Percentiles rank a stretch among this genome's conserved stretches.
These are phyloP conservation scores for Pristionchus exspectatus DNA, from an alignment of 2,888 invertebrate species.

Conservation along the genomic window DNA sequence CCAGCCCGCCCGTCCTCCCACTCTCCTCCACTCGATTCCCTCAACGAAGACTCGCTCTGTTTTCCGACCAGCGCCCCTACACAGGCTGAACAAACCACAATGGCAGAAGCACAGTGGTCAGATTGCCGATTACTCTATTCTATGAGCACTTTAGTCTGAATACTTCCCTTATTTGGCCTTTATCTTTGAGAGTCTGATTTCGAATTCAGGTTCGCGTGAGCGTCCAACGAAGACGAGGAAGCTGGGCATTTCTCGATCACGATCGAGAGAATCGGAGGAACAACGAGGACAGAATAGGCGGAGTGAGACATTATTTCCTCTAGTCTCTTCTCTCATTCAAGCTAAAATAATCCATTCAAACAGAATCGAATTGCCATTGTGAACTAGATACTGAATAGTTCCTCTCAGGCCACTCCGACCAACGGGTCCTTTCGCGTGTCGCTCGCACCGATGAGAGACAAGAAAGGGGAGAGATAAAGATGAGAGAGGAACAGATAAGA, in stretches of 20 bases:
- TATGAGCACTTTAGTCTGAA: background rate
- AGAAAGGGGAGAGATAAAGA: background rate
- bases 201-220: background rate
- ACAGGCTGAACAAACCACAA: background rate
- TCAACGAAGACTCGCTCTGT: background rate
- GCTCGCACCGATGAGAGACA: constrained; percentile 3
- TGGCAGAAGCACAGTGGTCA: constrained; percentile 4
- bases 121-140: background rate
- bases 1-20: constrained; percentile 1
- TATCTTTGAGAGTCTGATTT: no score
- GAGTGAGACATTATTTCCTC: background rate
- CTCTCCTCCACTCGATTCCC: background rate
- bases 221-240: background rate
- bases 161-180: no score
- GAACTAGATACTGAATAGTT: background rate
- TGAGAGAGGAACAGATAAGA: background rate
- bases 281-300: background rate
- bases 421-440: background rate
- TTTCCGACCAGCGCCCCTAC: constrained; percentile 10
- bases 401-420: background rate
- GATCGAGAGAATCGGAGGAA: background rate
- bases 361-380: background rate
- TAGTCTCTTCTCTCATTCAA: background rate
- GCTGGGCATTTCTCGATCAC: background rate
- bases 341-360: background rate